These are phyloP conservation scores for Euspilapteryx auroguttella DNA, from an alignment of 2,888 invertebrate species.

Conservation along the genomic window DNA sequence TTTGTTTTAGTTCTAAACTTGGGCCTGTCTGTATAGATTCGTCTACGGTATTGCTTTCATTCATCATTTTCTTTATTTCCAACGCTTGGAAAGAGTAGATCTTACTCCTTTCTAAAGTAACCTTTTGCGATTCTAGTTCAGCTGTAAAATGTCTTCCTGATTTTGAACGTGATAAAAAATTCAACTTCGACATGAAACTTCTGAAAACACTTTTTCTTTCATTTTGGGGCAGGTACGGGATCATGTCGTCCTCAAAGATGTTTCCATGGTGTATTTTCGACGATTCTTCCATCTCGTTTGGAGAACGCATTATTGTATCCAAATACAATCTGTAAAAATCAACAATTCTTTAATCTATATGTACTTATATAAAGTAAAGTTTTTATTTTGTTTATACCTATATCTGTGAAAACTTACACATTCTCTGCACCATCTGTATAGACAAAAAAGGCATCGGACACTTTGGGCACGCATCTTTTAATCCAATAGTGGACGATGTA, in stretches of 20 bases:
- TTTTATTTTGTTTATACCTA: too few species aligned
- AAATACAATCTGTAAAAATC: constrained; percentile 28
- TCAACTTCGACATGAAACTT: constrained; percentile 1
- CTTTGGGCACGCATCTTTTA: constrained; percentile 36
- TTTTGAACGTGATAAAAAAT: constrained; percentile 2
- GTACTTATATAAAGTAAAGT: too few species aligned
- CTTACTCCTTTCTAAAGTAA: constrained; percentile 4
- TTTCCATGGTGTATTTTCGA: constrained; percentile 14
- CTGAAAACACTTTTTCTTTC: constrained; percentile 2
- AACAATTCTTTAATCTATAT: constrained; percentile 1
- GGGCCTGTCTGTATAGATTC: constrained; percentile 30
- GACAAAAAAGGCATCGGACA: constrained; percentile 44
- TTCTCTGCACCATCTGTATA: constrained; percentile 40
- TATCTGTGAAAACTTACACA: constrained; percentile 26
- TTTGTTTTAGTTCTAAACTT: constrained; percentile 20
- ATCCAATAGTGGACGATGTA: constrained; percentile 43
- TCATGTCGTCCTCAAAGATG: constrained; percentile 14
- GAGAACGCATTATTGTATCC: constrained; percentile 36
- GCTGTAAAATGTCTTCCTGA: neutral
- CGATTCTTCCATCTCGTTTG: constrained; percentile 18
- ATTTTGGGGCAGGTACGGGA: constrained; percentile 4
- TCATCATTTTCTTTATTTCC: constrained; percentile 22
- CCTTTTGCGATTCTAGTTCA: neutral
- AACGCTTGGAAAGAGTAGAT: constrained; percentile 25
- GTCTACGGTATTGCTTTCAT: constrained; percentile 10